Evolutionary conservation across 23 tunicate genomes (phyloP).

Genomic region (Oikopleura dioica): DNA sequence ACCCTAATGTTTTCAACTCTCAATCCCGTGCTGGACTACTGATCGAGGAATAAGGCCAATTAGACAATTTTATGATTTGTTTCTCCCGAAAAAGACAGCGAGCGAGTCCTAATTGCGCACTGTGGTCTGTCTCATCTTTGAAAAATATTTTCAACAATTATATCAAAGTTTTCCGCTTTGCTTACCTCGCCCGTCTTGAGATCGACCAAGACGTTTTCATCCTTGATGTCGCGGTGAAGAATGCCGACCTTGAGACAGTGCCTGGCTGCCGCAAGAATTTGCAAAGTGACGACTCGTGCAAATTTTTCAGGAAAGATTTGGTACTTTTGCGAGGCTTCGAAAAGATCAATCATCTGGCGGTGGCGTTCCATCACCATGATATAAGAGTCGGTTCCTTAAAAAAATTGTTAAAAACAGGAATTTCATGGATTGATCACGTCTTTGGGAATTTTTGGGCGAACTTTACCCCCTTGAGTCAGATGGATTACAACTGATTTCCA

Average conservation of each 20-base stretch:
- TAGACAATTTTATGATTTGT: too few relatives aligned
- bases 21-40: too few relatives aligned
- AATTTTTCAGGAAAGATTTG: not conserved
- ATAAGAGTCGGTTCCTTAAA: not conserved
- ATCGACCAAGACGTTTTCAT: conserved; percentile 5
- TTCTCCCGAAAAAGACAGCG: too few relatives aligned
- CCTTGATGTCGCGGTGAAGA: conserved; percentile 9
- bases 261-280: not conserved
- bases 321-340: conserved; percentile 9
- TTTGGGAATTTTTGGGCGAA: too few relatives aligned
- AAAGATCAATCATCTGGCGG: not conserved
- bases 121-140: too few relatives aligned
- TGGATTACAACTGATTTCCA: too few relatives aligned
- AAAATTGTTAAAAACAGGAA: not conserved
- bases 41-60: too few relatives aligned
- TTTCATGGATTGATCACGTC: too few relatives aligned
- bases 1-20: too few relatives aligned
- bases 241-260: conserved; percentile 15
- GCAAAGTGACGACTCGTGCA: not conserved
- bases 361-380: conserved; percentile 11
- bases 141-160: too few relatives aligned
- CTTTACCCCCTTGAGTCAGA: too few relatives aligned
- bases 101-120: too few relatives aligned
- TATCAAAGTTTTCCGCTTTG: not conserved
- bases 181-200: conserved; percentile 12